A percentile compares a stretch with the other conserved stretches of the same genome.
phyloP scores from a whole-genome alignment of 1,140 invertebrate species.

The Periplaneta americana region DNA sequence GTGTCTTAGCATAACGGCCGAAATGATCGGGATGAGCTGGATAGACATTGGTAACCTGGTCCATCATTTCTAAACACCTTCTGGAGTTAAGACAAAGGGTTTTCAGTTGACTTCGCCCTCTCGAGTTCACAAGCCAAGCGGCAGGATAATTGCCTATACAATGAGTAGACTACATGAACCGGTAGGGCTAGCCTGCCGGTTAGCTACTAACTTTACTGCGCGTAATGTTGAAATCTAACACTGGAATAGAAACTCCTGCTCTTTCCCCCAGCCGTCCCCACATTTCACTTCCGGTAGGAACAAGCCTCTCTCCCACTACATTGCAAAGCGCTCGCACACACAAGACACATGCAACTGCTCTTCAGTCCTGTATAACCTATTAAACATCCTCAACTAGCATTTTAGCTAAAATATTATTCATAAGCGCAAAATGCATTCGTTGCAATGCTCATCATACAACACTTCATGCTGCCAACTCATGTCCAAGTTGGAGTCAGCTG shows the following conservation, averaged over 20 bases:
- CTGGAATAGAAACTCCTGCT: not conserved
- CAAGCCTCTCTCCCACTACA: not conserved
- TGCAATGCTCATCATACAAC: not conserved
- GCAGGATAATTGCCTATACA: not conserved
- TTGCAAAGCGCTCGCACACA: not conserved
- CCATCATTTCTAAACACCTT: not conserved
- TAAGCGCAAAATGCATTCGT: not conserved
- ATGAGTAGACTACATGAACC: not conserved
- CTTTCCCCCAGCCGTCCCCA: not conserved
- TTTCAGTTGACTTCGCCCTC: not conserved
- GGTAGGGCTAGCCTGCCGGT: not conserved
- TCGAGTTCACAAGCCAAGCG: not conserved
- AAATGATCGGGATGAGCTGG: not conserved
- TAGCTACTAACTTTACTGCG: not conserved
- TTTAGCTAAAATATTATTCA: not conserved
- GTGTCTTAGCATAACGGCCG: not conserved
- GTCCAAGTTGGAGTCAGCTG: no score
- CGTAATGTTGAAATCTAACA: not conserved
- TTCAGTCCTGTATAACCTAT: not conserved
- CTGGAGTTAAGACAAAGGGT: not conserved
- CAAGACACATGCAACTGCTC: not conserved
- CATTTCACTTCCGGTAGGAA: not conserved
- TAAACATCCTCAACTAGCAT: not conserved
- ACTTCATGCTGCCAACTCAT: not conserved
- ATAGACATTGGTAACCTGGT: not conserved